phyloP scores from a whole-genome alignment of 2,797 vertebrate species.

The Hypotaenidia philippensis region DNA sequence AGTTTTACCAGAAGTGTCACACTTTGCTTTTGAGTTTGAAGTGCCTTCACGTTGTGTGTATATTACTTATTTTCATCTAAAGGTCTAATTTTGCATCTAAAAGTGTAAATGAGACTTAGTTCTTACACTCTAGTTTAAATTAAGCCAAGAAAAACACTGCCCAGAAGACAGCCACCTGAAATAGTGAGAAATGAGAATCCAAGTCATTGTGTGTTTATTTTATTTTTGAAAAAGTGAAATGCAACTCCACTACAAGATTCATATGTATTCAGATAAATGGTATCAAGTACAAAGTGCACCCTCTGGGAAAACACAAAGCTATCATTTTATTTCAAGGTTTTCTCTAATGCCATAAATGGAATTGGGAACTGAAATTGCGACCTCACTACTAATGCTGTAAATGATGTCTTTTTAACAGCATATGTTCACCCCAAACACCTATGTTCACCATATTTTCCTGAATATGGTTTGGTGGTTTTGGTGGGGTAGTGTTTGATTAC shows the following conservation, averaged over 20 bases:
- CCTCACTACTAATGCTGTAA: neutral
- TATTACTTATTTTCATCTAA: neutral
- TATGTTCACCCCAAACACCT: neutral
- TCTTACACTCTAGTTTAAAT: neutral
- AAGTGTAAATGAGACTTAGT: neutral
- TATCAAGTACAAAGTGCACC: neutral
- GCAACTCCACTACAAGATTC: neutral
- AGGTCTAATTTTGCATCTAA: neutral
- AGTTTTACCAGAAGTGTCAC: neutral
- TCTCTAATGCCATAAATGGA: neutral
- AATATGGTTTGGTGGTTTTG: neutral
- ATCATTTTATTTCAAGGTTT: neutral
- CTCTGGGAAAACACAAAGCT: neutral
- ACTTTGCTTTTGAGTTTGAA: neutral
- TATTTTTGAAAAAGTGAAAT: neutral
- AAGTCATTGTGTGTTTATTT: neutral
- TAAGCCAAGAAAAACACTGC: neutral
- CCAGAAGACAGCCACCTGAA: neutral
- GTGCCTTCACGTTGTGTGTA: neutral
- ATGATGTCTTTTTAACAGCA: neutral
- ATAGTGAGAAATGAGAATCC: neutral
- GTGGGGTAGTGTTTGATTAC: neutral
- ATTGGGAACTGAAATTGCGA: neutral
- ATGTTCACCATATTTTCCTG: neutral
- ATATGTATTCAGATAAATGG: neutral